phyloP scores from a whole-genome alignment of 2,888 invertebrate species.

The Leptarthrus brevirostris region DNA sequence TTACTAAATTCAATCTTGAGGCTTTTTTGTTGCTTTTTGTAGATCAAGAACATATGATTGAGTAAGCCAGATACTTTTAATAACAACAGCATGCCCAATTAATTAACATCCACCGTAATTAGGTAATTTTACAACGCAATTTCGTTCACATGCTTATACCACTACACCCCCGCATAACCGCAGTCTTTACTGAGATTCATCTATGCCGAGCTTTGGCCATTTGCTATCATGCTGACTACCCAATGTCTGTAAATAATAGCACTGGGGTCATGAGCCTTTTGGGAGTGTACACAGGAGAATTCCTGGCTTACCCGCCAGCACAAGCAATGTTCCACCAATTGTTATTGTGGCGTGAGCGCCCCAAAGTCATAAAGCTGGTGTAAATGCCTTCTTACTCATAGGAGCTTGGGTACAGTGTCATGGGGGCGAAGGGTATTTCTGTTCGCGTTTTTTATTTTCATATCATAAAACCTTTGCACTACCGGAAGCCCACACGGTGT shows the following conservation, averaged over 20 bases:
- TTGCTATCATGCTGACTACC: conserved; percentile 44
- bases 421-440: conserved; percentile 20
- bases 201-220: conserved; percentile 21
- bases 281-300: conserved; percentile 36
- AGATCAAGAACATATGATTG: conserved; percentile 12
- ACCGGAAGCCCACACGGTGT: conserved; percentile 10
- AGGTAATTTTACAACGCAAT: conserved; percentile 55
- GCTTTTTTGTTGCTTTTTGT: not conserved
- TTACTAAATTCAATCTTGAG: too few species aligned
- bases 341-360: conserved; percentile 29
- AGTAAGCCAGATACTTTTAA: conserved; percentile 29
- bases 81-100: conserved; percentile 51
- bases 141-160: conserved; percentile 50
- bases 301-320: not conserved
- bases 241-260: conserved; percentile 50
- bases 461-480: conserved; percentile 29
- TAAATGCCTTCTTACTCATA: conserved; percentile 33
- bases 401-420: not conserved
- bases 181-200: conserved; percentile 22
- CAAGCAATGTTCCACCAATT: conserved; percentile 16
- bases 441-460: conserved; percentile 44
- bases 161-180: conserved; percentile 3
- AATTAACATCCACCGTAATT: conserved; percentile 53
- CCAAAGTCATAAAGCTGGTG: conserved; percentile 38
- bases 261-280: conserved; percentile 51